Percentiles rank a stretch among this genome's conserved stretches.
Conservation (phyloP, 2,888 invertebrate species). For the Drosophila diplacantha region DNA sequence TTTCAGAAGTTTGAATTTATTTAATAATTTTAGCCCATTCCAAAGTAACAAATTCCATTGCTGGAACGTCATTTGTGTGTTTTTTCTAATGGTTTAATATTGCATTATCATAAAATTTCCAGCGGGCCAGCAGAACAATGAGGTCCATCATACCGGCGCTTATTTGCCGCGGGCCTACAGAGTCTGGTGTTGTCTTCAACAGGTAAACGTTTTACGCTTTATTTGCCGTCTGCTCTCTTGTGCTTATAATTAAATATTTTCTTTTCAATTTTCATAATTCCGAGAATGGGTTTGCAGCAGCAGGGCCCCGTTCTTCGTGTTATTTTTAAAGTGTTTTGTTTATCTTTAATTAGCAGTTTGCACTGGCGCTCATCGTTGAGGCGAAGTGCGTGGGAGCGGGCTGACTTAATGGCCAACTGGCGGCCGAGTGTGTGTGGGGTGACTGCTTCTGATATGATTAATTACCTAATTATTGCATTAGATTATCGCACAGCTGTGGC, state of each 20-base stretch:
- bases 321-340: conserved; percentile 59
- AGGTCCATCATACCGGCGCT: conserved; percentile 28
- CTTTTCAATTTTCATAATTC: conserved; percentile 51
- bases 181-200: conserved; percentile 35
- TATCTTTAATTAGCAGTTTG: conserved; percentile 62
- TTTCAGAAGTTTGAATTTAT: no score
- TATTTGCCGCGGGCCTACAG: conserved; percentile 8
- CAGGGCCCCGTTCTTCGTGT: conserved; percentile 11
- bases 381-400: conserved; percentile 1
- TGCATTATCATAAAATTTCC: conserved; percentile 16
- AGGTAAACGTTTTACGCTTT: conserved; percentile 49
- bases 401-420: conserved; percentile 55
- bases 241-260: conserved; percentile 61
- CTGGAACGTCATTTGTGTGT: conserved; percentile 2
- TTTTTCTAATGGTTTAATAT: conserved; percentile 9
- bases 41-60: background rate
- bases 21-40: background rate
- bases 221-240: conserved; percentile 12
- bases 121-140: conserved; percentile 28
- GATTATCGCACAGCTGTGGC: conserved; percentile 49
- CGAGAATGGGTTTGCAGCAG: background rate
- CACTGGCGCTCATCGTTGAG: conserved; percentile 5
- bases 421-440: conserved; percentile 7
- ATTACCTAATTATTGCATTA: conserved; percentile 63
- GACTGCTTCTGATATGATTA: conserved; percentile 52